These are phyloP conservation scores for Micrasema minimum DNA, from an alignment of 1,140 invertebrate species.

Conservation along the genomic window DNA sequence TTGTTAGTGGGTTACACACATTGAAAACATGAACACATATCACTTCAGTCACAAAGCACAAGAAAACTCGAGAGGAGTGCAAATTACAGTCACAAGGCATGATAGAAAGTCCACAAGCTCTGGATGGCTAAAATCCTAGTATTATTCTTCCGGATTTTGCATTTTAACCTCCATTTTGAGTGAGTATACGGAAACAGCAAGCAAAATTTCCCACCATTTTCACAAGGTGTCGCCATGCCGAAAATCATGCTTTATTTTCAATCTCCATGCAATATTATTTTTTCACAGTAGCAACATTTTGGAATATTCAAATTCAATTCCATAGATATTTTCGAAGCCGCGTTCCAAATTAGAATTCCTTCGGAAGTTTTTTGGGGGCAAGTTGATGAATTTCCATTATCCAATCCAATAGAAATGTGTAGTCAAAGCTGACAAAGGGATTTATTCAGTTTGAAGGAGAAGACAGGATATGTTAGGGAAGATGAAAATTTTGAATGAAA, in stretches of 20 bases:
- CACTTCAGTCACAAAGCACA: constrained; percentile 25
- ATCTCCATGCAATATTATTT: constrained; percentile 27
- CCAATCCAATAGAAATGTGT: no score
- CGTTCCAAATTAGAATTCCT: no score
- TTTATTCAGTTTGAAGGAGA: no score
- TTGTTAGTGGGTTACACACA: constrained; percentile 38
- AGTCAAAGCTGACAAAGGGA: no score
- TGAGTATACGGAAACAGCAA: constrained; percentile 27
- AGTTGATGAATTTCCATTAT: no score
- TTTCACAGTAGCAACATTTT: constrained; percentile 16
- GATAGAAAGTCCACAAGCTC: constrained; percentile 4
- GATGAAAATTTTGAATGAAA: no score
- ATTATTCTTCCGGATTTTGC: constrained; percentile 4
- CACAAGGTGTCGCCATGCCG: constrained; percentile 25
- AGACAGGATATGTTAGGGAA: no score
- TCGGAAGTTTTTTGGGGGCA: no score
- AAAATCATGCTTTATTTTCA: constrained; percentile 22
- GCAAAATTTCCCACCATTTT: constrained; percentile 16
- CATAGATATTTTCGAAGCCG: constrained; percentile 12
- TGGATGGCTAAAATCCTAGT: constrained; percentile 7
- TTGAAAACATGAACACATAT: constrained; percentile 28
- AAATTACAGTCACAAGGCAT: constrained; percentile 21
- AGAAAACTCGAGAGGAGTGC: constrained; percentile 18
- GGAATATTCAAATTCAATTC: constrained; percentile 11
- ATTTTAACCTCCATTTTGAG: constrained; percentile 11